Percentiles rank a stretch among this genome's conserved stretches.
Conservation (phyloP, 2,797 vertebrate species). For the Pseudochirops cupreus region DNA sequence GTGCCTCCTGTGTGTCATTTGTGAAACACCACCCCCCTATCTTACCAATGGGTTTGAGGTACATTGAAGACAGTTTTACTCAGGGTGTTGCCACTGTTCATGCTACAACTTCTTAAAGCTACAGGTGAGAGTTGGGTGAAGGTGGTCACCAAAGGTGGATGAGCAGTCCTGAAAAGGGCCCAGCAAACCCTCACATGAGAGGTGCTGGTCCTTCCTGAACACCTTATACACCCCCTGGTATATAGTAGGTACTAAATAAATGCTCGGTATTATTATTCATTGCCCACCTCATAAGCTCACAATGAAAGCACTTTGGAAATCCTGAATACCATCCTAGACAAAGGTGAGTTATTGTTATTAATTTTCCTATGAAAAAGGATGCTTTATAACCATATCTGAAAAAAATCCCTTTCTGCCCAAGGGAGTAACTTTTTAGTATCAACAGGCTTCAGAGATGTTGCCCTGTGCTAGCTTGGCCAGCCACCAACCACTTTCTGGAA, state of each 20-base stretch:
- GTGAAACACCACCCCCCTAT: neutral
- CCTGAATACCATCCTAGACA: neutral
- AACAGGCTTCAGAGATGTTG: neutral
- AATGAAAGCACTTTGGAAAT: neutral
- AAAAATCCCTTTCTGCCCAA: neutral
- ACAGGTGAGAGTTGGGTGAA: neutral
- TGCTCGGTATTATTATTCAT: neutral
- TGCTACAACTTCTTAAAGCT: neutral
- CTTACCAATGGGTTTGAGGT: too few relatives aligned
- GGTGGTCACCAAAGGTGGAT: neutral
- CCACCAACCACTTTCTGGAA: neutral
- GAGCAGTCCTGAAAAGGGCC: too few relatives aligned
- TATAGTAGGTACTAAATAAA: neutral
- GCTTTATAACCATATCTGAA: neutral
- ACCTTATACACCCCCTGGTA: neutral
- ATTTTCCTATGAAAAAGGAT: neutral
- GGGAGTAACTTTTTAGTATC: neutral
- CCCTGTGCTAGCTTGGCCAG: neutral
- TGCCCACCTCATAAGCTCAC: neutral
- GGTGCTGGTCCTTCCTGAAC: neutral
- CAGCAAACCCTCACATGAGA: neutral
- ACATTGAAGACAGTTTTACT: too few relatives aligned
- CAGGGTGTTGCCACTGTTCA: too few relatives aligned
- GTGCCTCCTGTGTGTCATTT: too few relatives aligned
- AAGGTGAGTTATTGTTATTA: neutral